Evolutionary conservation across 2,113 vertebrate species (phyloP), one percentile per base, ranked within the genome.

Genomic region (Myotis brandtii): DNA sequence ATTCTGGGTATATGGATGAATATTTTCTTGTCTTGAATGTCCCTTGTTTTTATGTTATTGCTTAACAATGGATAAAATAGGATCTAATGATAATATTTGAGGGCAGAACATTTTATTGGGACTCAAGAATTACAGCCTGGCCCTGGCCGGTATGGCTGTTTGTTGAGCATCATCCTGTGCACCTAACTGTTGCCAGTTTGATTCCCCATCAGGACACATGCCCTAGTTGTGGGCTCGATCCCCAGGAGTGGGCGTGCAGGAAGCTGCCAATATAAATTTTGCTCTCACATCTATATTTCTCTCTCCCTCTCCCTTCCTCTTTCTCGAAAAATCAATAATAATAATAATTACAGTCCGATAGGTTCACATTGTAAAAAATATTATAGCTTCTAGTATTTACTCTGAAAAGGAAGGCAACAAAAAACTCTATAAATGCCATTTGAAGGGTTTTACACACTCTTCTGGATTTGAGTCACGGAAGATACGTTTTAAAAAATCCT

Each of bases 11-110:
- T 79, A 91, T 79, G 20, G 18, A 32, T 93, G 40, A 67, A 85
- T 80, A 52, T 16, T 76, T 70, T 87, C 27, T 86, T 89, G 25
- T 70, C 72, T 93, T 94, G 87, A 93, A 83, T 96, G 12, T 75
- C 27, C 77, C 16, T 70, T 86, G 5, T 27, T 40, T 96, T 85
- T 90, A 52, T 67, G 86, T 32, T 81, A 77, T 75, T 86, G 30
- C 50, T 48, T 88, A 80, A 70, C 16, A 75, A 50, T 76, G 79
- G 73, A 27, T 27, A 23, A 62, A 27, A 62, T 62, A 62, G 59
- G 59, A 62, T 11, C 59, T 62, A 11, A 62, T 62, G 59, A 3
- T 59, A 59, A 59, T 59, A 59, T 59, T 13, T 93, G 34, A 82
- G 73, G 40, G 6, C 17, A 81, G 9, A 69, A 79, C 7, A 79